Conservation (phyloP, 1,140 invertebrate genomes). For the Drosophila nigromelanica region DNA sequence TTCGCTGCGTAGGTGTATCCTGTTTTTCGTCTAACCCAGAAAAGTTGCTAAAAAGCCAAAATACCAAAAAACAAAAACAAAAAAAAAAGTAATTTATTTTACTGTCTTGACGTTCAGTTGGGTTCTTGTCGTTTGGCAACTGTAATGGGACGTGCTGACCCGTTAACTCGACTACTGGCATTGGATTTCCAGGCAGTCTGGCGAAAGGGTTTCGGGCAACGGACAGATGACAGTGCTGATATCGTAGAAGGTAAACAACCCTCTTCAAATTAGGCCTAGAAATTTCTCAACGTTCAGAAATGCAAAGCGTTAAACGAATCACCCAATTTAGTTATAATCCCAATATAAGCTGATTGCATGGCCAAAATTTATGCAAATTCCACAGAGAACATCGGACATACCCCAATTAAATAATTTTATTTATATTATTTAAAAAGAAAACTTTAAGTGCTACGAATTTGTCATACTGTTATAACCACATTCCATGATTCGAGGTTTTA, state of each 20-base stretch:
- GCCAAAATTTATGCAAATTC: neutral
- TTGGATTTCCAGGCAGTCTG: conserved; percentile 2
- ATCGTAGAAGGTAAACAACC: conserved; percentile 28
- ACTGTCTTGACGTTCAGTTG: conserved; percentile 42
- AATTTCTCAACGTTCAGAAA: conserved; percentile 34
- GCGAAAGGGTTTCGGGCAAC: conserved; percentile 26
- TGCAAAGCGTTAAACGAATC: conserved; percentile 24
- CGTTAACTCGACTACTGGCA: conserved; percentile 53
- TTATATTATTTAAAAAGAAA: too few relatives aligned
- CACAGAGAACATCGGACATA: neutral
- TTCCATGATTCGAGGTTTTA: too few relatives aligned
- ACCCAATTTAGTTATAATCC: conserved; percentile 34
- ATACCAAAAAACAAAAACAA: conserved; percentile 30
- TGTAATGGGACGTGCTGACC: conserved; percentile 77
- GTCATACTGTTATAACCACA: neutral
- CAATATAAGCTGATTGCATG: conserved; percentile 13
- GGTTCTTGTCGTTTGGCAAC: conserved; percentile 44
- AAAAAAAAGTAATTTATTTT: conserved; percentile 78
- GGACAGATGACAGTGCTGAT: conserved; percentile 32
- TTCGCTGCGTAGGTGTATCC: conserved; percentile 48
- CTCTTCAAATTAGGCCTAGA: conserved; percentile 43
- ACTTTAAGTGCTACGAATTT: neutral
- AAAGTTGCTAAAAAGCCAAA: conserved; percentile 47
- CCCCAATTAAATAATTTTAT: too few relatives aligned
- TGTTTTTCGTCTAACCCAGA: conserved; percentile 62